Conservation (phyloP, 1,140 invertebrate genomes). For the Eupeodes corollae region DNA sequence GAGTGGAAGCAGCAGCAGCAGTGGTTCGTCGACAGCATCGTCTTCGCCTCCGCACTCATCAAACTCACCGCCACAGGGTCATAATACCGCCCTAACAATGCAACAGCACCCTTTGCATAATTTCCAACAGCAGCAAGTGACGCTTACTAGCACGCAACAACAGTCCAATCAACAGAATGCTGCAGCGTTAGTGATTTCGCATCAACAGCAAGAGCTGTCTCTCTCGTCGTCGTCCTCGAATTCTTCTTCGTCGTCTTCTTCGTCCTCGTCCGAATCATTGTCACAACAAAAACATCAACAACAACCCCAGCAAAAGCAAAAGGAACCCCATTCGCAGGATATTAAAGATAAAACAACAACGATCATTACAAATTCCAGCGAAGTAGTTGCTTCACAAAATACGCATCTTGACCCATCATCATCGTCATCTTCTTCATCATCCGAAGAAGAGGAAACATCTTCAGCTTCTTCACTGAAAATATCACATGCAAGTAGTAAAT, state of each 20-base stretch:
- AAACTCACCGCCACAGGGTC: slow-evolving; percentile 26
- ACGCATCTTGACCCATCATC: slow-evolving; percentile 18
- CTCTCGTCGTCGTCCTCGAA: no score
- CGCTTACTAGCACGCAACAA: slow-evolving; percentile 6
- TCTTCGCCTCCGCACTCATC: slow-evolving; percentile 21
- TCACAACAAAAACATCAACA: neutral
- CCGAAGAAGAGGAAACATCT: slow-evolving; percentile 3
- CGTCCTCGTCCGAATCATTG: neutral
- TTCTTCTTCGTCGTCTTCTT: no score
- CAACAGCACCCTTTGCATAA: slow-evolving; percentile 21
- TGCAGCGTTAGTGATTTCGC: slow-evolving; percentile 17
- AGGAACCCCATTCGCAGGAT: no score
- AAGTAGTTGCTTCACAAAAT: slow-evolving; percentile 11
- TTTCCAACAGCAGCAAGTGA: slow-evolving; percentile 17
- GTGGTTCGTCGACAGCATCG: slow-evolving; percentile 14
- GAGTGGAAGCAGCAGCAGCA: slow-evolving; percentile 22
- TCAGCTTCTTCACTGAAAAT: slow-evolving; percentile 12
- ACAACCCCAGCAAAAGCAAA: neutral
- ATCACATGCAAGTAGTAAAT: neutral
- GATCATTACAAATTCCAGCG: no score
- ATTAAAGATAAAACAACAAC: no score
- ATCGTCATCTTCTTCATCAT: slow-evolving; percentile 12
- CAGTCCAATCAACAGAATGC: slow-evolving; percentile 20
- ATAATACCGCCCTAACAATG: slow-evolving; percentile 7
- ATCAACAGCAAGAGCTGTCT: slow-evolving; percentile 15